These are phyloP conservation scores for Orthosia incerta DNA, from an alignment of 2,888 invertebrate genomes.

Conservation along the genomic window DNA sequence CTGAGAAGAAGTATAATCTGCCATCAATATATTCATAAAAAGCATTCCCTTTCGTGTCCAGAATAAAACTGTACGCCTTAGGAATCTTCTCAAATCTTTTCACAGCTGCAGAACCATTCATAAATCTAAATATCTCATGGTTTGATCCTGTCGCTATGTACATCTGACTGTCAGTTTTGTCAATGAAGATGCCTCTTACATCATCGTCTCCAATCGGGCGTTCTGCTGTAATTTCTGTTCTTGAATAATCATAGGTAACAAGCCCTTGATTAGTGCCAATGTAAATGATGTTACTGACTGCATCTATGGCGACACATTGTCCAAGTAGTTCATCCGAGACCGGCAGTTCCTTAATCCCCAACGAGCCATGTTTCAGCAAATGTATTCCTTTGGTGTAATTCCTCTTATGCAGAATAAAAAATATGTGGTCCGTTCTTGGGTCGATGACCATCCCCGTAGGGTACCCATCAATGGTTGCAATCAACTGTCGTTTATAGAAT, in stretches of 20 bases:
- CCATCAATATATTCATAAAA: conserved; percentile 87
- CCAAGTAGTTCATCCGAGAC: conserved; percentile 83
- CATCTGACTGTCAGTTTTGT: conserved; percentile 84
- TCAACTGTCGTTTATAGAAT: conserved; percentile 83
- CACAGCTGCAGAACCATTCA: conserved; percentile 85
- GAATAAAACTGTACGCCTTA: conserved; percentile 84
- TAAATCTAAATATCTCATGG: conserved; percentile 83
- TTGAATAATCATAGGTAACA: conserved; percentile 82
- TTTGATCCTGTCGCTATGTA: conserved; percentile 84
- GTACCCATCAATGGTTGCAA: conserved; percentile 86
- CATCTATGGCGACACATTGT: conserved; percentile 84
- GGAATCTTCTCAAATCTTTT: conserved; percentile 85
- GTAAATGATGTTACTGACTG: conserved; percentile 77
- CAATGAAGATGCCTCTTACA: conserved; percentile 84
- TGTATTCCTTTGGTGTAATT: conserved; percentile 88
- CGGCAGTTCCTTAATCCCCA: conserved; percentile 83
- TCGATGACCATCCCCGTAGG: conserved; percentile 85
- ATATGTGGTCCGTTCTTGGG: conserved; percentile 83
- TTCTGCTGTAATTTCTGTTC: conserved; percentile 82
- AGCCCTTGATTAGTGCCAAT: conserved; percentile 87
- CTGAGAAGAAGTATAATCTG: conserved; percentile 83
- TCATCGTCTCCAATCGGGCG: conserved; percentile 88
- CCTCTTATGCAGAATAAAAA: conserved; percentile 85
- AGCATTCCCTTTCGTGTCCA: conserved; percentile 83
- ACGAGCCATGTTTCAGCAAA: conserved; percentile 82